Percentiles rank a stretch among this genome's conserved stretches.
These are phyloP conservation scores for Archaeoteleia sp. DNA, from an alignment of 2,888 invertebrate species.

Conservation along the genomic window DNA sequence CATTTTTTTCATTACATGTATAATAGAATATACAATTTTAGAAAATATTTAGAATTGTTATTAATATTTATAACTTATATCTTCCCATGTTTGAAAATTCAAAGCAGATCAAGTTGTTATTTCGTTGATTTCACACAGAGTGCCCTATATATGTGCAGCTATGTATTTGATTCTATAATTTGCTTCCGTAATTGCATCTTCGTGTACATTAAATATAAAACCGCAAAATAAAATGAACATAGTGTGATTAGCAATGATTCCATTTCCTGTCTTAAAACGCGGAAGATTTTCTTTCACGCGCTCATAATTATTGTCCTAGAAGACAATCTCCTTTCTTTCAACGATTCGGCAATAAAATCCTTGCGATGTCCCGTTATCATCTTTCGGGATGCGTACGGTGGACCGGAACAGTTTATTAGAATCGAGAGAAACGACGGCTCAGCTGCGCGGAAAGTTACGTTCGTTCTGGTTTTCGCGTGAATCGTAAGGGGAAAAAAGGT, in stretches of 20 bases:
- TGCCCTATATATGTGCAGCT: no score
- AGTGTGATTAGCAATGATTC: constrained; percentile 47
- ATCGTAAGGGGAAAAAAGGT: constrained; percentile 15
- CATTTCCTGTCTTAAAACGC: constrained; percentile 48
- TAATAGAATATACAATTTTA: no score
- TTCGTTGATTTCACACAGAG: no score
- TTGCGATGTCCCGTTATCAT: constrained; percentile 56
- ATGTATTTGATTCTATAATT: no score
- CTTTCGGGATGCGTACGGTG: constrained; percentile 56
- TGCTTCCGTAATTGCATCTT: no score
- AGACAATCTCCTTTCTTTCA: constrained; percentile 52
- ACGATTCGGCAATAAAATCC: constrained; percentile 56
- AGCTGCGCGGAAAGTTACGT: constrained; percentile 51
- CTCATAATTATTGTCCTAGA: constrained; percentile 51
- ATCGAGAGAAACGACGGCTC: constrained; percentile 52
- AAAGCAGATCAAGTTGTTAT: no score
- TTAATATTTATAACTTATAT: no score
- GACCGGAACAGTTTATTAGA: constrained; percentile 57
- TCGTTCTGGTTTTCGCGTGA: constrained; percentile 42
- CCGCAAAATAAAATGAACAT: constrained; percentile 51
- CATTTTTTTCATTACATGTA: no score
- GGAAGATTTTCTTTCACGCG: constrained; percentile 50
- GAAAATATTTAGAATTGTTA: no score
- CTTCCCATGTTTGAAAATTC: no score
- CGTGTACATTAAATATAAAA: constrained; percentile 7